A percentile compares a stretch with the other conserved stretches of the same genome.
These are phyloP conservation scores for Ophion slaviceki DNA, from an alignment of 2,888 invertebrate genomes.

Conservation along the genomic window DNA sequence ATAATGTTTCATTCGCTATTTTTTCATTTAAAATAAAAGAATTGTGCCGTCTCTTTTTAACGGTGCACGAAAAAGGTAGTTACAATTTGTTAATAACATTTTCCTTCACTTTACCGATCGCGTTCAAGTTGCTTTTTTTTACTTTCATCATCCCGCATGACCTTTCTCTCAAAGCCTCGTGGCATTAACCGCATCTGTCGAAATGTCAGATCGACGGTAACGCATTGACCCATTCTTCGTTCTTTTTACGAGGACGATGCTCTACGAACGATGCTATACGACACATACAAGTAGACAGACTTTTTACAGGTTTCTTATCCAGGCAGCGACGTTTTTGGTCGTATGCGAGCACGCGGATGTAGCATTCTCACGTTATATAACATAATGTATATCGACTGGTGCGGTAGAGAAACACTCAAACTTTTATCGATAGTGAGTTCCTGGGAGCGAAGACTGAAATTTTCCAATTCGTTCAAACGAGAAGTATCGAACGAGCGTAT, in stretches of 20 bases:
- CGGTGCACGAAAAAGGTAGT: not conserved
- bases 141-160: constrained; percentile 4
- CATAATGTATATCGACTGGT: not conserved
- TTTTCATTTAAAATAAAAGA: not conserved
- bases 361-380: not conserved
- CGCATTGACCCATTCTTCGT: constrained; percentile 30
- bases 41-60: not conserved
- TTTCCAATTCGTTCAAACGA: not conserved
- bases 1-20: not conserved
- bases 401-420: constrained; percentile 14
- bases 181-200: constrained; percentile 41
- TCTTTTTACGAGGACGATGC: constrained; percentile 4
- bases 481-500: constrained; percentile 12
- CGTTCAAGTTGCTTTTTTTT: not conserved
- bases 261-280: not conserved
- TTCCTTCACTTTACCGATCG: not conserved
- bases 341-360: constrained; percentile 12
- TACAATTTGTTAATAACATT: constrained; percentile 33
- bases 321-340: constrained; percentile 6
- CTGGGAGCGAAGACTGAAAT: not conserved
- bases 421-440: constrained; percentile 22
- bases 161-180: constrained; percentile 37
- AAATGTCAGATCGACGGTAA: constrained; percentile 51
- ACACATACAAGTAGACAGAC: not conserved
- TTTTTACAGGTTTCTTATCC: constrained; percentile 10